phyloP scores from a whole-genome alignment of 2,888 invertebrate species.

The Coelopa pilipes region DNA sequence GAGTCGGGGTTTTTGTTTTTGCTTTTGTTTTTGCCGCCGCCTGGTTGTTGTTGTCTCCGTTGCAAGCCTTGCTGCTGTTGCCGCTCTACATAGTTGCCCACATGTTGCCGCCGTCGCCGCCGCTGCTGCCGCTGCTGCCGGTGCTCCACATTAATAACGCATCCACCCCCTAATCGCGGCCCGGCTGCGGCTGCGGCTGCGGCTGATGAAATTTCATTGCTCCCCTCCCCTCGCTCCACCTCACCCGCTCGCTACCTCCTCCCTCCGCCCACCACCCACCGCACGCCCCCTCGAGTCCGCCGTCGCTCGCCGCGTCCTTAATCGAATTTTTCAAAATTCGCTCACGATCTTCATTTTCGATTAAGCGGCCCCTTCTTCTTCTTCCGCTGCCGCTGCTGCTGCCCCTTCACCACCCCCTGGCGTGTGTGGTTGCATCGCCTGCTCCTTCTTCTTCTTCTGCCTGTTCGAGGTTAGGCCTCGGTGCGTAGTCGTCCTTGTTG shows the following conservation, averaged over 20 bases:
- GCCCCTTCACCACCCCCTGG: no score
- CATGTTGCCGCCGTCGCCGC: constrained; percentile 33
- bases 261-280: not conserved
- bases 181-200: constrained; percentile 42
- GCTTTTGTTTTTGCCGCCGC: constrained; percentile 27
- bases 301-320: constrained; percentile 30
- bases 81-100: constrained; percentile 7
- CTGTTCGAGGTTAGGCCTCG: no score
- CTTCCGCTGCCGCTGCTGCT: no score
- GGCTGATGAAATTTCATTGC: constrained; percentile 18
- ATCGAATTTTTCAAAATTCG: constrained; percentile 51
- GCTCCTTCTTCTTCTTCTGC: no score
- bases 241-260: constrained; percentile 17
- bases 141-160: constrained; percentile 65
- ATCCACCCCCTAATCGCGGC: constrained; percentile 67
- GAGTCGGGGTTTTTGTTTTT: constrained; percentile 2
- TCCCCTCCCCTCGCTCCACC: not conserved
- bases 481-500: no score
- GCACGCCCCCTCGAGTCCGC: not conserved
- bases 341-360: constrained; percentile 58
- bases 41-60: not conserved
- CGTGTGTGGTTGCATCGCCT: no score
- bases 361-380: constrained; percentile 43
- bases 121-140: constrained; percentile 25
- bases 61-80: constrained; percentile 27